Percentiles rank a stretch among this genome's conserved stretches.
Conservation (phyloP, 2,113 vertebrate genomes). For the Axis porcinus region DNA sequence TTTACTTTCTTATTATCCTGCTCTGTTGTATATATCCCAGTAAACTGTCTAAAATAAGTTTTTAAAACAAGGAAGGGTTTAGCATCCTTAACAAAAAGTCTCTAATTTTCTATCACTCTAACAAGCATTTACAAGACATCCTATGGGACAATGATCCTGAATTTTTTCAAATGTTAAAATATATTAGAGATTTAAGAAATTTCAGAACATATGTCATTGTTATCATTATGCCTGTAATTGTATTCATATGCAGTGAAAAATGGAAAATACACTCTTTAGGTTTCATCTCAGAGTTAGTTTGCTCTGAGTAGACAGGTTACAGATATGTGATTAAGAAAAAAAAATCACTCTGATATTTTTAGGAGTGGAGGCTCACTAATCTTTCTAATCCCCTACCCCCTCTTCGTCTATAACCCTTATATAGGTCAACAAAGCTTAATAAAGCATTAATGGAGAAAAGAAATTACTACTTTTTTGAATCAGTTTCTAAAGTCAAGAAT, state of each 20-base stretch:
- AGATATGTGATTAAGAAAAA: constrained; percentile 67
- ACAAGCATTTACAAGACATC: not conserved
- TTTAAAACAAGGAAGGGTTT: not conserved
- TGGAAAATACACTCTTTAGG: not conserved
- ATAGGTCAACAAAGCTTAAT: constrained; percentile 70
- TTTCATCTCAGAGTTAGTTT: constrained; percentile 44
- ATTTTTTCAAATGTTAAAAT: constrained; percentile 4
- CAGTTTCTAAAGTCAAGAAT: not conserved
- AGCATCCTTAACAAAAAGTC: not conserved
- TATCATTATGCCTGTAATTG: not conserved
- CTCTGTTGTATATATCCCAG: not conserved
- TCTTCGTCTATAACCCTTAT: constrained; percentile 22
- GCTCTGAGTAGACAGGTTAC: constrained; percentile 42
- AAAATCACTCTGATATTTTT: constrained; percentile 71
- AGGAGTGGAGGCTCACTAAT: constrained; percentile 65
- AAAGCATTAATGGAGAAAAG: constrained; percentile 47
- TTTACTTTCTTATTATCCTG: not conserved
- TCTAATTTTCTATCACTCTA: not conserved
- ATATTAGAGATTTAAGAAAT: not conserved
- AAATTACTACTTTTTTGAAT: not conserved
- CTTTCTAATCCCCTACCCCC: constrained; percentile 55
- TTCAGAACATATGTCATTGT: not conserved
- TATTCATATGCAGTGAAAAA: not conserved
- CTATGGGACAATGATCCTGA: not conserved
- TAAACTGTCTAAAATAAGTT: not conserved